Evolutionary conservation across 2,888 invertebrate genomes (phyloP), one percentile per base, ranked within the genome.

Genomic region (Parnassius glacialis): DNA sequence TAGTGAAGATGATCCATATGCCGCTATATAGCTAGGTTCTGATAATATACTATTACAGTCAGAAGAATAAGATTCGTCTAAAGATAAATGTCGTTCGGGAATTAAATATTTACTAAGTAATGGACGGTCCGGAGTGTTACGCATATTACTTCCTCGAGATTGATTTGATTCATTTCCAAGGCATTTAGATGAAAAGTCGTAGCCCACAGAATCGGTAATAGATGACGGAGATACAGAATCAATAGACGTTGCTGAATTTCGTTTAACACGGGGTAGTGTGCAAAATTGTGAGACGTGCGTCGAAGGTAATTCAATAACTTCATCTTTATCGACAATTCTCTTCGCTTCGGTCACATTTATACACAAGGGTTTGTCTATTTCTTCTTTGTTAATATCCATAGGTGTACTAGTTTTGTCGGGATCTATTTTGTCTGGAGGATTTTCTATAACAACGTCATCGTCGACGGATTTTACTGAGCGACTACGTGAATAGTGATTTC

Each of bases 101-200:
- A 91, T 81, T 70, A 93, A 82, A 70, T 93, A 92, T 76, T 93
- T 93, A 75, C 93, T 92, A 53, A 93, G 82, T 57, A 93, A 78
- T 11, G 93, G 93, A 1, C 92, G 88, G 34, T 93, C 93, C 9
- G 88, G 85, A 3, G 86, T 85, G 61, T 82, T 79, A 50, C 85
- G 80, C 42, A 81, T 68, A 54, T 78, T 76, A 16, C 71, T 68
- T 54, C 61, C 74, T 65, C 70, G 76, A 70, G 70, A 73, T 57
- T 61, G 74, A 65, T 65, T 66, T 55, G 44, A 64, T 61, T 71
- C 65, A 63, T 64, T 68, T 52, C 68, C 61, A 48, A 63, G 55
- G 52, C 63, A 62, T 50, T 66, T 72, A 11, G 67, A 10, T 11
- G 66, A 52, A 56, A 47, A 70, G 41, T 70, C 72, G 57, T 60